These are phyloP conservation scores for Furnarius figulus DNA, from an alignment of 2,113 vertebrate species.

Conservation along the genomic window DNA sequence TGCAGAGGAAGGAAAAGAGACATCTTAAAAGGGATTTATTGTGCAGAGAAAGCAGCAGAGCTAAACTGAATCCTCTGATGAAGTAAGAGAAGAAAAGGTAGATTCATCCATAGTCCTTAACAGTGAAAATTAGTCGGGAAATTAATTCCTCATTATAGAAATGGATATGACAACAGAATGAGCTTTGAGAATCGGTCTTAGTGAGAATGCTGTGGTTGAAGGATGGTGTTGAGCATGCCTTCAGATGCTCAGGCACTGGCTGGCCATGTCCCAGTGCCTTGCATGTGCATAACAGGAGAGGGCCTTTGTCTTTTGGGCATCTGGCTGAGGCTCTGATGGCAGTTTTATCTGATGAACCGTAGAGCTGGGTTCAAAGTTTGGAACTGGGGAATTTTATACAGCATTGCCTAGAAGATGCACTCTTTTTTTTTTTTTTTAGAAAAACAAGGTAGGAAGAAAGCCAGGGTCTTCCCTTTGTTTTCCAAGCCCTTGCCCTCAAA, in stretches of 20 bases:
- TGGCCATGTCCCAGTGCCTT: fast-evolving
- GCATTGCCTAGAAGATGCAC: neutral
- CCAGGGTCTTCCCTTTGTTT: neutral
- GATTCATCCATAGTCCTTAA: neutral
- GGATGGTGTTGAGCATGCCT: neutral
- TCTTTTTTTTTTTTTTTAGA: neutral
- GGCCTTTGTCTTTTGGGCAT: neutral
- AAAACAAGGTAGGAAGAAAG: neutral
- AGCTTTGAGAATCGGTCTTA: neutral
- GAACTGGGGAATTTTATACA: neutral
- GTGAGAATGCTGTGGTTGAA: neutral
- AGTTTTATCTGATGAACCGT: neutral
- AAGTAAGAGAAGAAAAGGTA: neutral
- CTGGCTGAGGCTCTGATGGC: neutral
- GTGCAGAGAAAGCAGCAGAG: neutral
- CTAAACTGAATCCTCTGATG: neutral
- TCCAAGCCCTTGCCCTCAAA: neutral
- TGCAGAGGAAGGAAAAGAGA: neutral
- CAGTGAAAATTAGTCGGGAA: neutral
- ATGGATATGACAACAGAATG: neutral
- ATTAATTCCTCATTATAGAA: neutral
- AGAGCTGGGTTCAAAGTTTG: neutral
- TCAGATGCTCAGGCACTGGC: neutral
- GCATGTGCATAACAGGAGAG: neutral
- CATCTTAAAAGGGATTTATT: neutral